Evolutionary conservation across 2,888 invertebrate genomes (phyloP).

Genomic region (Hylaea fasciaria): DNA sequence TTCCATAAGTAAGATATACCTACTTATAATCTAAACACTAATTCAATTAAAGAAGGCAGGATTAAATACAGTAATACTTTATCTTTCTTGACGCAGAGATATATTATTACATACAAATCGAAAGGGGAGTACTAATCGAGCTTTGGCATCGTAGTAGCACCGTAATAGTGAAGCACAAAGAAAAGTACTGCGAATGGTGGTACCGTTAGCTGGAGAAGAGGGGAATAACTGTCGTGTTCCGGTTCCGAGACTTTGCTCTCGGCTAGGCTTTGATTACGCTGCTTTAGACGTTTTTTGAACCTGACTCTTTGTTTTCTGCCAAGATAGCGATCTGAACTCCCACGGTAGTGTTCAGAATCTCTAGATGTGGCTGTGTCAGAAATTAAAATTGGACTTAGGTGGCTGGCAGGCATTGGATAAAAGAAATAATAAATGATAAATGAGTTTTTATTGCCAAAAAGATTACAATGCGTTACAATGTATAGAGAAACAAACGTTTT

Average conservation of each 20-base stretch:
- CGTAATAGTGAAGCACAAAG: constrained; percentile 63
- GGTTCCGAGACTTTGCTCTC: constrained; percentile 57
- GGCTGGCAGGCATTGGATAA: background rate
- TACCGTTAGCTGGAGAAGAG: constrained; percentile 71
- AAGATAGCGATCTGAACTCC: constrained; percentile 28
- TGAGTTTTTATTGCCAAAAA: no score
- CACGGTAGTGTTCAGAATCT: constrained; percentile 15
- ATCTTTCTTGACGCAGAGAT: background rate
- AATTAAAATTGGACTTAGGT: background rate
- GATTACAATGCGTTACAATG: no score
- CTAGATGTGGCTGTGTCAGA: background rate
- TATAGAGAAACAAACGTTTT: no score
- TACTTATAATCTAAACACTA: no score
- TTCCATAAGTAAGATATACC: no score
- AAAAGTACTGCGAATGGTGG: constrained; percentile 72
- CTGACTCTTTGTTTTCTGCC: constrained; percentile 44
- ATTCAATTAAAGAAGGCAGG: no score
- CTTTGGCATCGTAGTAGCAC: constrained; percentile 42
- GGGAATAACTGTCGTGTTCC: constrained; percentile 76
- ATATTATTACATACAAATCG: background rate
- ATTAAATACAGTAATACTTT: no score
- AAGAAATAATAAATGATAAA: no score
- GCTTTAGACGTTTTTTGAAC: constrained; percentile 40
- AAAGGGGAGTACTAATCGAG: constrained; percentile 8
- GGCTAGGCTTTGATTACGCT: constrained; percentile 52